Evolutionary conservation across 2,113 vertebrate species (phyloP), one percentile per base, ranked within the genome.

Genomic region (Hydrolagus affinis): DNA sequence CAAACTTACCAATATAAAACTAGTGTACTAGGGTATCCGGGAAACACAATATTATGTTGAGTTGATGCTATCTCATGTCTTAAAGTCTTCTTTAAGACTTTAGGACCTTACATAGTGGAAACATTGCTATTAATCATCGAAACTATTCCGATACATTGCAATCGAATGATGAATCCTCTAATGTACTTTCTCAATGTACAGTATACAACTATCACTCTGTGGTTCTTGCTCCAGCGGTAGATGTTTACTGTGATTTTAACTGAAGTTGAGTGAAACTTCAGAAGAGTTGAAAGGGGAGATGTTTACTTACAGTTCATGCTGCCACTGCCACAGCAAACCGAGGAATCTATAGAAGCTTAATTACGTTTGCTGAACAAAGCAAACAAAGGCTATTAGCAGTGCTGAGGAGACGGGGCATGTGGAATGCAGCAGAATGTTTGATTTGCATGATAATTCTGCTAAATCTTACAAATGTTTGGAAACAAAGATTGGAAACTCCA

Each of bases 131-230:
- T 15, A 30, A 3, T 68, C 25, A 17, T 83, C 78, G 30, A 14
- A 30, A 83, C 25, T 83, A 66, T 4, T 83, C 66, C 64, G 30
- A 66, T 64, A 80, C 57, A 62, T 80, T 14, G 30, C 62, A 83
- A 10, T 9, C 21, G 21, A 64, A 83, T 60, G 59, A 60, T 11
- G 64, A 83, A 83, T 32, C 78, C 25, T 32, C 17, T 17, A 66
- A 66, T 68, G 66, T 83, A 14, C 60, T 83, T 15, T 83, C 30
- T 32, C 60, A 83, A 83, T 17, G 66, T 10, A 66, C 7, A 83
- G 66, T 10, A 66, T 9, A 83, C 19, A 68, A 25, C 78, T 30
- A 66, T 66, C 25, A 83, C 23, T 25, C 59, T 62, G 12, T 62
- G 7, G 25, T 64, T 25, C 17, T 30, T 28, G 14, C 23, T 75